Percentiles rank a stretch among this genome's conserved stretches.
Evolutionary conservation across 2,888 invertebrate genomes (phyloP).

Genomic region (Phortica okadai): DNA sequence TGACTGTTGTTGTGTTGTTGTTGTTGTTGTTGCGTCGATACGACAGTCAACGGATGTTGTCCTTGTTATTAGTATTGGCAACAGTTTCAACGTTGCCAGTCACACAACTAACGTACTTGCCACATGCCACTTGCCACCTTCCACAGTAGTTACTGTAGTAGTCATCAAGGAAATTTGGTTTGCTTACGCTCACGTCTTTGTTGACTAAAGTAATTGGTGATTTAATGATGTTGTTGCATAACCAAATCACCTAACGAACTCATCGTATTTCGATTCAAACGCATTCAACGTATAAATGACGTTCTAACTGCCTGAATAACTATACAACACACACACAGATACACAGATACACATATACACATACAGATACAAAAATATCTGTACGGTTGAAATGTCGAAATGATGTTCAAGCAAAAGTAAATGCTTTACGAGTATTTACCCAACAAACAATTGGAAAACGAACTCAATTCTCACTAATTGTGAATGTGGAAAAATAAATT

Average conservation of each 20-base stretch:
- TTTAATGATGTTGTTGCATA: slow-evolving; percentile 69
- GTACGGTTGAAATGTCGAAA: too few relatives aligned
- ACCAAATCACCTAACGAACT: slow-evolving; percentile 68
- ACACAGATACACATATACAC: background rate
- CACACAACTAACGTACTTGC: background rate
- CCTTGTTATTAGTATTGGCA: slow-evolving; percentile 14
- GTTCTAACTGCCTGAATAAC: background rate
- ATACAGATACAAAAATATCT: background rate
- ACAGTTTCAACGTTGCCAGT: background rate
- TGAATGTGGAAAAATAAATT: slow-evolving; percentile 68
- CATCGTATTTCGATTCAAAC: slow-evolving; percentile 39
- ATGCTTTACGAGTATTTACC: slow-evolving; percentile 56
- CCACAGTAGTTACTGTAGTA: slow-evolving; percentile 35
- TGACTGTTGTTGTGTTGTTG: slow-evolving; percentile 18
- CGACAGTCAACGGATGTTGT: background rate
- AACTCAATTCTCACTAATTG: slow-evolving; percentile 61
- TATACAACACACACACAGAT: background rate
- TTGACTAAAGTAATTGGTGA: slow-evolving; percentile 69
- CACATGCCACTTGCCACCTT: background rate
- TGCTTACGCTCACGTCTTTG: slow-evolving; percentile 55
- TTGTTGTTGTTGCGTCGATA: background rate
- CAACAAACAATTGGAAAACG: slow-evolving; percentile 66
- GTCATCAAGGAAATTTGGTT: slow-evolving; percentile 62
- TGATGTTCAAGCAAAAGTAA: background rate
- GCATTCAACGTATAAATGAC: background rate